Evolutionary conservation across 2,888 invertebrate genomes (phyloP).

Genomic region (Heterodera filipjevi): DNA sequence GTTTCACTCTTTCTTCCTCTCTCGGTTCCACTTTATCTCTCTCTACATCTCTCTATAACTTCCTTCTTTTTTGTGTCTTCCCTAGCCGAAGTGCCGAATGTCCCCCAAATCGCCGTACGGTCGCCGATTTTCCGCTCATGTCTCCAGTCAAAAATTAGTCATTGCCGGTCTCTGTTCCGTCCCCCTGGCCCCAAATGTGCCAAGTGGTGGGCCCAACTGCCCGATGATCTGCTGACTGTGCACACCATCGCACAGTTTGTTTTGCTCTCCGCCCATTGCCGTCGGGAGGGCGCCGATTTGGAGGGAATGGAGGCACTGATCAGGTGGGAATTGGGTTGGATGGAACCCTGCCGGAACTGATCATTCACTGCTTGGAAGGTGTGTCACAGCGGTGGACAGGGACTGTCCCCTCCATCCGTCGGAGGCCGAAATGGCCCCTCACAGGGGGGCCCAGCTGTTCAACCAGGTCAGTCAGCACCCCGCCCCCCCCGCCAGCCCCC

Average conservation of each 20-base stretch:
- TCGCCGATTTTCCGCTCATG: conserved; percentile 27
- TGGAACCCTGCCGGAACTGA: background rate
- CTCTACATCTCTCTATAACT: background rate
- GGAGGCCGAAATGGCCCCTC: conserved; percentile 19
- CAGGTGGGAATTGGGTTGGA: conserved; percentile 15
- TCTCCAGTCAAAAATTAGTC: conserved; percentile 18
- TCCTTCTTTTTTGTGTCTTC: too few relatives aligned
- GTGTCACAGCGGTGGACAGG: conserved; percentile 30
- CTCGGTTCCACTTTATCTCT: background rate
- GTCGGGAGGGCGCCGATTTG: conserved; percentile 23
- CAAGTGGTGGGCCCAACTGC: conserved; percentile 30
- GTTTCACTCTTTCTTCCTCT: background rate
- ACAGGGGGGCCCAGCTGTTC: conserved; percentile 28
- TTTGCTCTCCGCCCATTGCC: conserved; percentile 28
- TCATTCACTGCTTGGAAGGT: conserved; percentile 19
- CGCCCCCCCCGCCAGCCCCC: background rate
- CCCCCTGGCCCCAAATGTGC: conserved; percentile 25
- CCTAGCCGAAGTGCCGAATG: too few relatives aligned
- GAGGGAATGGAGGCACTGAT: conserved; percentile 30
- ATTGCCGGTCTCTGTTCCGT: conserved; percentile 26
- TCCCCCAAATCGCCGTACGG: conserved; percentile 19
- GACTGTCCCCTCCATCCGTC: conserved; percentile 32
- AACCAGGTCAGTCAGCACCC: conserved; percentile 25
- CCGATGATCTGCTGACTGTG: conserved; percentile 36
- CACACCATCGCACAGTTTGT: conserved; percentile 38